These are phyloP conservation scores for Nothoprocta perdicaria DNA, from an alignment of 2,113 vertebrate genomes.

Conservation along the genomic window DNA sequence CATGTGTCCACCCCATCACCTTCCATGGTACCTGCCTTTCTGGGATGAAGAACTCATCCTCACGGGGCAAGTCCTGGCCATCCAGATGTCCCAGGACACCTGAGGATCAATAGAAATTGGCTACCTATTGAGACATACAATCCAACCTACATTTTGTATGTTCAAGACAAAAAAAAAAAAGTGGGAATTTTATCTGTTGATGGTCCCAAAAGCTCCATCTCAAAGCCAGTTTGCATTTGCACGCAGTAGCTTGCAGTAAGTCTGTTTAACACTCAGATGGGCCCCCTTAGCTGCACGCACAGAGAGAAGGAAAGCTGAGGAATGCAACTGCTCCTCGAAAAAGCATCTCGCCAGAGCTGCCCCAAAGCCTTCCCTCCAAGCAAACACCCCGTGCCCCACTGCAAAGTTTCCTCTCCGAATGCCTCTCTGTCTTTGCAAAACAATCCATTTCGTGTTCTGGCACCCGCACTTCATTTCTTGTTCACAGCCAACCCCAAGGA, in stretches of 20 bases:
- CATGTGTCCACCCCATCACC: not conserved
- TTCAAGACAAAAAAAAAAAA: not conserved
- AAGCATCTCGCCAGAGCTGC: not conserved
- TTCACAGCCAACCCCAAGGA: not conserved
- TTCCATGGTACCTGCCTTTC: not conserved
- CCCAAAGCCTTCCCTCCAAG: not conserved
- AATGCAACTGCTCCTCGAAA: not conserved
- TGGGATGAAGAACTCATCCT: not conserved
- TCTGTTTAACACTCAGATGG: not conserved
- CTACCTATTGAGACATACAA: not conserved
- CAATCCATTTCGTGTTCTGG: not conserved
- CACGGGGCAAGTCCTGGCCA: not conserved
- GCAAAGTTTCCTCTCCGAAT: not conserved
- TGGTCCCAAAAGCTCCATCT: not conserved
- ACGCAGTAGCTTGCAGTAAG: not conserved
- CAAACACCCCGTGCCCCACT: not conserved
- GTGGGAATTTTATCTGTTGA: not conserved
- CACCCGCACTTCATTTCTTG: not conserved
- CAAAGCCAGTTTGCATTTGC: not conserved
- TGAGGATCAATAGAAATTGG: not conserved
- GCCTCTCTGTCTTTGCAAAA: not conserved
- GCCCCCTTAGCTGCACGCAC: not conserved
- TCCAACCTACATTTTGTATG: not conserved
- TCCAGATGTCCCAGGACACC: not conserved
- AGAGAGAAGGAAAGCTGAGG: not conserved